Evolutionary conservation across 1,140 invertebrate genomes (phyloP).

Genomic region (Drosophila fuyamai): DNA sequence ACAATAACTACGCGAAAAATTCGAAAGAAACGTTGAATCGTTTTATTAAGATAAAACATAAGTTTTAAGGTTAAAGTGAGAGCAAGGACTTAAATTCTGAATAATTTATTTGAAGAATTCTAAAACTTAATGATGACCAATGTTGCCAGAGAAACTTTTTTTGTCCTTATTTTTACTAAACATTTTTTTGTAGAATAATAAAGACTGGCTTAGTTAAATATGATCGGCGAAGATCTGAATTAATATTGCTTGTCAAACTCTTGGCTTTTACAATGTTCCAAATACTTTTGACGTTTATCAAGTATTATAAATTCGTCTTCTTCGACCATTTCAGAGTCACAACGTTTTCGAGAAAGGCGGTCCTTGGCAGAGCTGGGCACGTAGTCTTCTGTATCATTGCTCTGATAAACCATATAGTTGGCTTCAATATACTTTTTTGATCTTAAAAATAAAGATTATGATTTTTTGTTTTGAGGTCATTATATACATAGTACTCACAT

Average conservation of each 20-base stretch:
- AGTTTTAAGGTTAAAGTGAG: too few species aligned
- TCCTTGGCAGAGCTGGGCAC: constrained; percentile 2
- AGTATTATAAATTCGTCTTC: constrained; percentile 78
- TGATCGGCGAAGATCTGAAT: constrained; percentile 59
- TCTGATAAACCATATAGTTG: constrained; percentile 60
- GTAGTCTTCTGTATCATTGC: constrained; percentile 50
- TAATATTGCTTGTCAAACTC: constrained; percentile 71
- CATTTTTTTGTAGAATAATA: too few species aligned
- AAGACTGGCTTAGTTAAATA: background rate
- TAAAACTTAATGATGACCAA: too few species aligned
- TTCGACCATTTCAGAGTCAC: constrained; percentile 78
- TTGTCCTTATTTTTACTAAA: too few species aligned
- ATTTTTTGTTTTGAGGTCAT: constrained; percentile 34
- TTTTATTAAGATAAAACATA: too few species aligned
- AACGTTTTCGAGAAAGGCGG: constrained; percentile 70
- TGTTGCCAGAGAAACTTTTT: too few species aligned
- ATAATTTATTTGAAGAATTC: too few species aligned
- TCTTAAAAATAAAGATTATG: constrained; percentile 19
- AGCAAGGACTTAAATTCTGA: too few species aligned
- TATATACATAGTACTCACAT: constrained; percentile 56
- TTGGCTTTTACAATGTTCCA: constrained; percentile 60
- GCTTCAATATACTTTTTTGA: constrained; percentile 59
- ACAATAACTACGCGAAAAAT: too few species aligned
- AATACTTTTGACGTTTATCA: constrained; percentile 73
- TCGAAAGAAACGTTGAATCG: too few species aligned